Conservation (phyloP, 2,113 vertebrate genomes). For the Pomatorhinus ruficollis region DNA sequence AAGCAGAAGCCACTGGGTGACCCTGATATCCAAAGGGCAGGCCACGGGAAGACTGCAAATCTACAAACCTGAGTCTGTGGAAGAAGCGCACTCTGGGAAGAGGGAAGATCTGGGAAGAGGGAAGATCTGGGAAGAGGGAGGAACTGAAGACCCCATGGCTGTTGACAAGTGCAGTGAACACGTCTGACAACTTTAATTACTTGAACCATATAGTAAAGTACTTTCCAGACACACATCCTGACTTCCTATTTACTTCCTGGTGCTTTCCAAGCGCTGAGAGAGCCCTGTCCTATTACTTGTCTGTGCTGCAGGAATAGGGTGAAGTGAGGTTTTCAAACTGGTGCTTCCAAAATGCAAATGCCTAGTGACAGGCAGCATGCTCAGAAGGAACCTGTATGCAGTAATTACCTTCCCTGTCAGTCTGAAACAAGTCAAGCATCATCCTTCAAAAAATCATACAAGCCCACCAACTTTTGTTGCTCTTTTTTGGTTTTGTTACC, state of each 20-base stretch:
- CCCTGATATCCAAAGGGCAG: fast-evolving
- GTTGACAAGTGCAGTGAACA: neutral
- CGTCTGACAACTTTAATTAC: neutral
- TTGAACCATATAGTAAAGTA: neutral
- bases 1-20: neutral
- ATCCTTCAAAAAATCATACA: neutral
- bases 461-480: neutral
- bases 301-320: neutral
- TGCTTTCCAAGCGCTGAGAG: neutral
- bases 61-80: neutral
- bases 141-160: neutral
- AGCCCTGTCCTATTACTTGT: neutral
- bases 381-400: neutral
- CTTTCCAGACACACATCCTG: neutral
- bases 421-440: neutral
- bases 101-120: too few species aligned
- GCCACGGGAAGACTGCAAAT: fast-evolving
- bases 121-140: neutral
- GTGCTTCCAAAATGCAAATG: neutral
- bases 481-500: neutral
- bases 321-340: neutral
- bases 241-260: neutral
- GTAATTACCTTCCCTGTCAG: neutral
- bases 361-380: neutral
- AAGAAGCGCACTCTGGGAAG: neutral